phyloP scores from a whole-genome alignment of 2,797 vertebrate species.

The Bufotes viridis region DNA sequence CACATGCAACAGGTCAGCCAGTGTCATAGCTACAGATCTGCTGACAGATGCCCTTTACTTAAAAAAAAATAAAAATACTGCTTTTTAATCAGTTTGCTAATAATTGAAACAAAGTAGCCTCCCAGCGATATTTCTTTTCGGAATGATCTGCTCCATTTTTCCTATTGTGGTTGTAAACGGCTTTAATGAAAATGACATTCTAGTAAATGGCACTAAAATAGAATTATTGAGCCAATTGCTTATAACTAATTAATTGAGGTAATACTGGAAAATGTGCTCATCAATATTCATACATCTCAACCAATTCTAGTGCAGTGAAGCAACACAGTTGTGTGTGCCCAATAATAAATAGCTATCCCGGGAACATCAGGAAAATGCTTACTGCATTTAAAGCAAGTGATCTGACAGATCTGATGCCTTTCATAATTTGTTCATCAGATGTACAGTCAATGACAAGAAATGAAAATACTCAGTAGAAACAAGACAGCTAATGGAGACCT shows the following conservation, averaged over 20 bases:
- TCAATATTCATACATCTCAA: not conserved
- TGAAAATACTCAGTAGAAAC: not conserved
- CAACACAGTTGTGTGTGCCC: not conserved
- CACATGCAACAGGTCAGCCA: no score
- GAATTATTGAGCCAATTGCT: not conserved
- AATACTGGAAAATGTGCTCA: not conserved
- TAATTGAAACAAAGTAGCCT: no score
- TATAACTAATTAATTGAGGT: not conserved
- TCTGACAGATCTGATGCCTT: not conserved
- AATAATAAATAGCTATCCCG: not conserved
- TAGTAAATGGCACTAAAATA: not conserved
- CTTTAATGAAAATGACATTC: not conserved
- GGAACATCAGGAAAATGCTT: constrained; percentile 13
- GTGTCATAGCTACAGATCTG: no score
- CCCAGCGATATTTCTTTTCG: no score
- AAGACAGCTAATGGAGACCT: not conserved
- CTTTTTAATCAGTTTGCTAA: no score
- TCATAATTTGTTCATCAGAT: not conserved
- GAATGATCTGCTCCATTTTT: not conserved
- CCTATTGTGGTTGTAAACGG: not conserved
- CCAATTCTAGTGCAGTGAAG: constrained; percentile 7
- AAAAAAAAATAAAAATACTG: no score
- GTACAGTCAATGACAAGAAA: not conserved
- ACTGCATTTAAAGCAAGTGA: not conserved
- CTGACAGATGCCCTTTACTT: no score